Evolutionary conservation across 2,113 vertebrate genomes (phyloP), one percentile per base, ranked within the genome.

Genomic region (Callocephalon fimbriatum): DNA sequence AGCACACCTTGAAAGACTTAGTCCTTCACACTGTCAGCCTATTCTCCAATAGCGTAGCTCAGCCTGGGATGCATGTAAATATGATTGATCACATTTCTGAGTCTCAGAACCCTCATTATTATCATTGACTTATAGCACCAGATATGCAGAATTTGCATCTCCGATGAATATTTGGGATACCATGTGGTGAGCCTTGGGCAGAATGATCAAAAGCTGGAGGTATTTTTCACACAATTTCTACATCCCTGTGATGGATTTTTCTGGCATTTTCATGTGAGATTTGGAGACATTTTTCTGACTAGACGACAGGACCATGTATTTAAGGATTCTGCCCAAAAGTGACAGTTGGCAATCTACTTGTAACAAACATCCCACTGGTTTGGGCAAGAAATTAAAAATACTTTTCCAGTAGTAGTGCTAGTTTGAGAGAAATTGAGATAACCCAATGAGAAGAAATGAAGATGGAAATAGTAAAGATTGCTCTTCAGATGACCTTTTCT

Each of bases 131-230:
- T 96, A 86, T 86, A 90, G 79, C 82, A 91, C 47, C 75, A 96
- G 61, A 56, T 77, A 92, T 3, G 44, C 83, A 7, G 6, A 93
- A 97, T 97, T 97, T 97, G 95, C 95, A 94, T 97, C 94, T 94
- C 72, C 0, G 0, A 86, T 92, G 94, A 95, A 81, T 97, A 95
- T 95, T 97, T 97, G 95, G 96, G 90, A 95, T 96, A 96, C 90
- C 97, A 97, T 97, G 96, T 96, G 94, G 94, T 88, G 48, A 96
- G 95, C 94, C 97, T 97, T 97, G 96, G 95, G 96, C 97, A 95
- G 94, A 97, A 95, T 88, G 88, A 96, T 96, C 94, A 95, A 93
- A 97, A 96, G 92, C 95, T 95, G 94, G 92, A 97, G 90, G 88
- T 96, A 96, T 96, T 97, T 97, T 97, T 97, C 96, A 93, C 96